A percentile compares a stretch with the other conserved stretches of the same genome.
Conservation (phyloP, 1,140 invertebrate genomes). For the Drosophila biarmipes region DNA sequence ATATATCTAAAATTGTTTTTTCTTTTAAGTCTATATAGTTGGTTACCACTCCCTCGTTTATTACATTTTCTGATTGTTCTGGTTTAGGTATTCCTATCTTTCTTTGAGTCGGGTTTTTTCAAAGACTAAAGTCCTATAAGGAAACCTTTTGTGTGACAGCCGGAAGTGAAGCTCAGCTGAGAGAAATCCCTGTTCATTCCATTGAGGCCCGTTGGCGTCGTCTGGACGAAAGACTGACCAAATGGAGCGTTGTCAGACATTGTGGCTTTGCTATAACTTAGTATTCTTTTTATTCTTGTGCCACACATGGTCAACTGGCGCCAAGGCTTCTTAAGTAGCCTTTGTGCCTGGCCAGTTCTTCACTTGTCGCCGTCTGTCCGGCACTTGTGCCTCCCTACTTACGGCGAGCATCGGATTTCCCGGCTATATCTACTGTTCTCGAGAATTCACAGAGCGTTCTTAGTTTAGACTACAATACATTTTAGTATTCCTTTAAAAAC, state of each 20-base stretch:
- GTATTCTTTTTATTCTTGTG: neutral
- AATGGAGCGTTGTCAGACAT: slow-evolving; percentile 78
- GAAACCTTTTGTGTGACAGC: neutral
- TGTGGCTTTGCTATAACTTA: slow-evolving; percentile 47
- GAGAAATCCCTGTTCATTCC: neutral
- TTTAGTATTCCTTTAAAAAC: no score
- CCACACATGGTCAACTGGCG: slow-evolving; percentile 52
- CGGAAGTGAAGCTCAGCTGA: neutral
- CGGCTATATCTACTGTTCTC: slow-evolving; percentile 22
- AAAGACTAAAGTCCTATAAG: neutral
- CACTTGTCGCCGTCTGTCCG: slow-evolving; percentile 69
- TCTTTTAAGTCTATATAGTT: no score
- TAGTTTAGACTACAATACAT: neutral
- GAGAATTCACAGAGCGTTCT: slow-evolving; percentile 26
- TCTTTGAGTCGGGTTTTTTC: neutral
- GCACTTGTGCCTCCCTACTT: slow-evolving; percentile 26
- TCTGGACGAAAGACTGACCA: slow-evolving; percentile 42
- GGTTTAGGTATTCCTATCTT: no score
- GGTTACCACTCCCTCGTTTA: neutral
- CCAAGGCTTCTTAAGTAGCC: slow-evolving; percentile 68
- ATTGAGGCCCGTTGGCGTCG: slow-evolving; percentile 49
- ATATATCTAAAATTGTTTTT: no score
- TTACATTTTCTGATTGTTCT: neutral
- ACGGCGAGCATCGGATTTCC: slow-evolving; percentile 61
- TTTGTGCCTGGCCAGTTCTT: slow-evolving; percentile 33